Evolutionary conservation across 2,888 invertebrate genomes (phyloP).

Genomic region (Sarcophaga rosellei): DNA sequence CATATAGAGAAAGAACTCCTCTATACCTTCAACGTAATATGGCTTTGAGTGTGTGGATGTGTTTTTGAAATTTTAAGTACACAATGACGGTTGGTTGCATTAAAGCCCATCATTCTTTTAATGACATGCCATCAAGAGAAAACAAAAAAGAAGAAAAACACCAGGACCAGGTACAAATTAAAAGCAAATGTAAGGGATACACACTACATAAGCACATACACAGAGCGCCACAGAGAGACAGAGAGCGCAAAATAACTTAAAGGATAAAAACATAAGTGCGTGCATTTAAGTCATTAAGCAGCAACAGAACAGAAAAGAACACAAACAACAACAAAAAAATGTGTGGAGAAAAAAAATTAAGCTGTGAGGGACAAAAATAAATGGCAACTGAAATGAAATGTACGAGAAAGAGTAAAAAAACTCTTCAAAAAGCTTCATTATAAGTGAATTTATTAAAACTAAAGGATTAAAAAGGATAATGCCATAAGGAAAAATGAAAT

Average conservation of each 20-base stretch:
- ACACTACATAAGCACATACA: too few species aligned
- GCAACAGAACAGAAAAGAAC: conserved; percentile 1
- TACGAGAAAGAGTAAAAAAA: neutral
- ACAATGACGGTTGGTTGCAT: conserved; percentile 64
- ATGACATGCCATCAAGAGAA: conserved; percentile 63
- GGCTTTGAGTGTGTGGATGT: neutral
- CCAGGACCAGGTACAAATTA: neutral
- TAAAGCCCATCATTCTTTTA: conserved; percentile 62
- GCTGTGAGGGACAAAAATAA: too few species aligned
- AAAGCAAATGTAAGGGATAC: too few species aligned
- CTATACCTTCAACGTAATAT: too few species aligned
- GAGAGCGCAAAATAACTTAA: conserved; percentile 21
- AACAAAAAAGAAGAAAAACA: conserved; percentile 40
- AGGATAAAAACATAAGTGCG: conserved; percentile 65
- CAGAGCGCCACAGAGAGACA: neutral
- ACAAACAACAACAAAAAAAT: conserved; percentile 8
- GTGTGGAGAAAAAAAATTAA: too few species aligned
- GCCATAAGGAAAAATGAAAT: conserved; percentile 9
- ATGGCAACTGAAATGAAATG: too few species aligned
- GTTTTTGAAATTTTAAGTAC: conserved; percentile 50
- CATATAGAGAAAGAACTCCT: too few species aligned
- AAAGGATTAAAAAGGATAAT: conserved; percentile 51
- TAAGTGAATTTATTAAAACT: conserved; percentile 39
- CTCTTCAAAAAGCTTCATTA: neutral
- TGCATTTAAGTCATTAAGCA: conserved; percentile 68